These are phyloP conservation scores for Morus bassanus DNA, from an alignment of 2,797 vertebrate genomes.

Conservation along the genomic window DNA sequence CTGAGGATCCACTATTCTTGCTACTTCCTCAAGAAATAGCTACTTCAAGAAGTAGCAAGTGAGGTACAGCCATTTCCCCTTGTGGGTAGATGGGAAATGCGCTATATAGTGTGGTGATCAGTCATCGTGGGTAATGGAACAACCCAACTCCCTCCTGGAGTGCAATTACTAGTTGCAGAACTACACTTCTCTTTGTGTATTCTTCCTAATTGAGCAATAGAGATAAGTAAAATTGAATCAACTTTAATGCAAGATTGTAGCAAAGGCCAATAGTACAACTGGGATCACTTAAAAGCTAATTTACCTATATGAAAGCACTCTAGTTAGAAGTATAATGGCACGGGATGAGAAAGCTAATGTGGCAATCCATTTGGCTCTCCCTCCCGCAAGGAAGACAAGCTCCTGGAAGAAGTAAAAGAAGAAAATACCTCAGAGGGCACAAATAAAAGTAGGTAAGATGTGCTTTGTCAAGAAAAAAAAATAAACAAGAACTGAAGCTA, in stretches of 20 bases:
- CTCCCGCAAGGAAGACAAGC: background rate
- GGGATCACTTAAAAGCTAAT: conserved; percentile 29
- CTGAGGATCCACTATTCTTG: background rate
- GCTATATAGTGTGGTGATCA: rapidly evolving
- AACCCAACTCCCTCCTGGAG: background rate
- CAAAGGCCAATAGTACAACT: background rate
- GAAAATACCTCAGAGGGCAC: background rate
- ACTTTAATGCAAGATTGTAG: background rate
- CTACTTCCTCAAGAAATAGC: background rate
- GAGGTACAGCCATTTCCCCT: background rate
- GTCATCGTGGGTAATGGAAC: background rate
- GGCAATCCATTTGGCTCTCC: background rate
- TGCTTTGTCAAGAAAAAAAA: background rate
- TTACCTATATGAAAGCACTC: background rate
- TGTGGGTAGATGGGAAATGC: rapidly evolving
- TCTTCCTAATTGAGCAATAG: background rate
- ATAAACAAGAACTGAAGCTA: background rate
- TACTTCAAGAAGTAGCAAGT: background rate
- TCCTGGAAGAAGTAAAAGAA: background rate
- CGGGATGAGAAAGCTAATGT: background rate
- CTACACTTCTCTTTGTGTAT: background rate
- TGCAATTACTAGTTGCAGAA: background rate
- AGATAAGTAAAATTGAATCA: conserved; percentile 40
- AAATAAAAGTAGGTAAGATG: background rate
- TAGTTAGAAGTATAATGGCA: background rate